These are phyloP conservation scores for Furcula furcula DNA, from an alignment of 2,888 invertebrate genomes.

Conservation along the genomic window DNA sequence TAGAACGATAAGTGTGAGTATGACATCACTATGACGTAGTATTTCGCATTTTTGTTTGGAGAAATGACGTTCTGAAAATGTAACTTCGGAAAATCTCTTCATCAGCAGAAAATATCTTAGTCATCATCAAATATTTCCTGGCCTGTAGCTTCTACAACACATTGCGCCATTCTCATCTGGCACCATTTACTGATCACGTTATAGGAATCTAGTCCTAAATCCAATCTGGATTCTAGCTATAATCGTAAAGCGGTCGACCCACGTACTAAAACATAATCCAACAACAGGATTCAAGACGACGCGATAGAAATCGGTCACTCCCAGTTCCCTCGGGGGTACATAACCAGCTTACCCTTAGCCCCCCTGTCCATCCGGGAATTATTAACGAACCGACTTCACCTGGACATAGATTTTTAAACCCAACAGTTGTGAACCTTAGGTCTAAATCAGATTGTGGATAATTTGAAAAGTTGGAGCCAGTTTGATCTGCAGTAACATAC, in stretches of 20 bases:
- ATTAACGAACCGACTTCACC: conserved; percentile 39
- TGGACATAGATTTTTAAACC: too few species aligned
- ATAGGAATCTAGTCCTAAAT: not conserved
- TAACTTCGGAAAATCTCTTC: too few species aligned
- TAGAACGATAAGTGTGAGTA: too few species aligned
- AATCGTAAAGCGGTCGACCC: not conserved
- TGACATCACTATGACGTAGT: too few species aligned
- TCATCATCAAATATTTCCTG: too few species aligned
- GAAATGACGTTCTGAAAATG: too few species aligned
- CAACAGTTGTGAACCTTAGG: conserved; percentile 11
- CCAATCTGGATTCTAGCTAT: not conserved
- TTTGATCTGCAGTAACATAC: conserved; percentile 36
- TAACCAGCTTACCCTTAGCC: conserved; percentile 45
- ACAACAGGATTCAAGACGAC: conserved; percentile 34
- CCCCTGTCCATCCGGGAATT: conserved; percentile 41
- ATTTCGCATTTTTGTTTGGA: too few species aligned
- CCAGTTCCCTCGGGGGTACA: conserved; percentile 39
- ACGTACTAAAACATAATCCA: conserved; percentile 3
- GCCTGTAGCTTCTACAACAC: too few species aligned
- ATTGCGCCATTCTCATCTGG: too few species aligned
- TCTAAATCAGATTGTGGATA: conserved; percentile 11
- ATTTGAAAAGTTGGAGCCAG: conserved; percentile 29
- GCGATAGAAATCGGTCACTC: conserved; percentile 48
- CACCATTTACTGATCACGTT: too few species aligned
- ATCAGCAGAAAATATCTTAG: too few species aligned